Conservation (phyloP, 2,113 vertebrate species). For the Polyodon spathula region DNA sequence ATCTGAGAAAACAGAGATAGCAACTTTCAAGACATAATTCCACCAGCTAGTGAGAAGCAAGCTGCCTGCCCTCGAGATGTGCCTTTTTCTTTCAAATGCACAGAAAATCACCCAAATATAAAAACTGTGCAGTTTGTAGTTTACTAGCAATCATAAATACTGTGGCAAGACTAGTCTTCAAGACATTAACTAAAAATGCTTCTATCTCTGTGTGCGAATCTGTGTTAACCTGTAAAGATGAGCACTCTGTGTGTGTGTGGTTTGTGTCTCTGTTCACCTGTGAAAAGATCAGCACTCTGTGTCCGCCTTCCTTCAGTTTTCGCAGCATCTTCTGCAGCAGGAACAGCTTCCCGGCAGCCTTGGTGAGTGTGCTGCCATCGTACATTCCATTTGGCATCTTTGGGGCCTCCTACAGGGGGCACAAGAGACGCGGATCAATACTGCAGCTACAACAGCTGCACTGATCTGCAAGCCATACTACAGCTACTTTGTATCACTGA, state of each 20-base stretch:
- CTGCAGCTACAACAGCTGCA: background rate
- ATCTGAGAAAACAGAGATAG: constrained; percentile 51
- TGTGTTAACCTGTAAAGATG: background rate
- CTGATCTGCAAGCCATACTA: no score
- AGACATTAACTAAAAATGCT: no score
- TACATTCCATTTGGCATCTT: constrained; percentile 98
- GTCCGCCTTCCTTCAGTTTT: constrained; percentile 87
- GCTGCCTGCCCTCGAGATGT: no score
- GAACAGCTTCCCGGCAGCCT: constrained; percentile 83
- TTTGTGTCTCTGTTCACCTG: constrained; percentile 62
- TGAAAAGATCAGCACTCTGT: constrained; percentile 93
- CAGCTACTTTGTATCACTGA: no score
- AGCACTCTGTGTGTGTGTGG: background rate
- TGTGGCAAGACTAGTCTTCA: no score
- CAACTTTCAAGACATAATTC: background rate
- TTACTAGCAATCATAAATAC: no score
- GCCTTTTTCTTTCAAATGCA: no score
- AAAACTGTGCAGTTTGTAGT: no score
- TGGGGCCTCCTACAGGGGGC: constrained; percentile 73
- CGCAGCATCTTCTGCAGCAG: constrained; percentile 92
- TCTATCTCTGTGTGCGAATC: background rate
- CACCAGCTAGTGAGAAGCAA: background rate
- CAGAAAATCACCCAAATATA: no score
- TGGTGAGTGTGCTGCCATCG: constrained; percentile 81
- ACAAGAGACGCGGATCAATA: constrained; percentile 5